These are phyloP conservation scores for Pterocles gutturalis DNA, from an alignment of 2,113 vertebrate genomes.

Conservation along the genomic window DNA sequence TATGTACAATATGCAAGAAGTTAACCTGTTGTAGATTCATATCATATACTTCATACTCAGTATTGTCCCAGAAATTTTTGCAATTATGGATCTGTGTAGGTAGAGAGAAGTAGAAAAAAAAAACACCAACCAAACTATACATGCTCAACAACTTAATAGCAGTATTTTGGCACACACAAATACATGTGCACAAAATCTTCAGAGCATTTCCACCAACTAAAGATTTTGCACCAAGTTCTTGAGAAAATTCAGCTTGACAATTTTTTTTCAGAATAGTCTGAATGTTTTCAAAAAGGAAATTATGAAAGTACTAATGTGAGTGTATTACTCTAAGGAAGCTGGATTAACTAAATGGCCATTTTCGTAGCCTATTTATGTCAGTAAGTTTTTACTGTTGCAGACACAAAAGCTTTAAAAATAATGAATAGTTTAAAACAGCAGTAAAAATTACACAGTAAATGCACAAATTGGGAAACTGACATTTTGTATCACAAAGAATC, in stretches of 20 bases:
- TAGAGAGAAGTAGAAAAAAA: neutral
- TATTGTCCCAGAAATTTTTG: neutral
- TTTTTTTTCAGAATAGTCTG: neutral
- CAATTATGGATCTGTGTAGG: neutral
- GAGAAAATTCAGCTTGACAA: neutral
- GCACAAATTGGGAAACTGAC: neutral
- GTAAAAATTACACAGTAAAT: neutral
- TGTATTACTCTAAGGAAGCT: neutral
- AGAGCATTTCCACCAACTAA: neutral
- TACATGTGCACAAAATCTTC: neutral
- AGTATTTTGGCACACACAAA: neutral
- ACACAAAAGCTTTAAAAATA: neutral
- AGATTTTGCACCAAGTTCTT: neutral
- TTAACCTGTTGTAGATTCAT: neutral
- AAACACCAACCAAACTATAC: too few species aligned
- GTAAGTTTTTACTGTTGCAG: neutral
- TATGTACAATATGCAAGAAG: neutral
- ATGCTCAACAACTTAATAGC: neutral
- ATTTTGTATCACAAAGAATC: neutral
- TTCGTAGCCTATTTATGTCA: neutral
- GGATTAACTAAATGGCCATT: neutral
- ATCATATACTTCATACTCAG: neutral
- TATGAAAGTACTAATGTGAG: neutral
- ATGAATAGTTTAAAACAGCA: neutral
- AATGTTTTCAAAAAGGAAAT: neutral